Evolutionary conservation across 2,888 invertebrate species (phyloP).

Genomic region (Anthrax anthrax): DNA sequence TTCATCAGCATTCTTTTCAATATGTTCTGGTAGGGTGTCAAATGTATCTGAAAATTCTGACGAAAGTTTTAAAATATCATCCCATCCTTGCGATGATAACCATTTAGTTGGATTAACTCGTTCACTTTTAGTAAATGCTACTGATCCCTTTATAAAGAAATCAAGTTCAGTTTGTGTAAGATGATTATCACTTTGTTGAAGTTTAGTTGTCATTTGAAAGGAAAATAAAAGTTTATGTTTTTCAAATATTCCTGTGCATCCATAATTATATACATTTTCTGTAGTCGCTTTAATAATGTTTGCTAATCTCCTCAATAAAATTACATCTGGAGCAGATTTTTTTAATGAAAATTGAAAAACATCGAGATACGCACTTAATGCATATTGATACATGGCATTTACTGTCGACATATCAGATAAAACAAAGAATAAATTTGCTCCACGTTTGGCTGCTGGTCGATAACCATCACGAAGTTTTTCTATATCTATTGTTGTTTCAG

Average conservation of each 20-base stretch:
- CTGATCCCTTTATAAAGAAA: constrained; percentile 81
- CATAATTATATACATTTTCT: constrained; percentile 79
- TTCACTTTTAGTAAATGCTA: constrained; percentile 59
- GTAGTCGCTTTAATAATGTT: constrained; percentile 79
- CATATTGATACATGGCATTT: constrained; percentile 87
- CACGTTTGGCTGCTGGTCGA: constrained; percentile 69
- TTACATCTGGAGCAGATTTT: constrained; percentile 68
- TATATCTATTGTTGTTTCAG: constrained; percentile 63
- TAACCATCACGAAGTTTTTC: constrained; percentile 74
- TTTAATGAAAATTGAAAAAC: constrained; percentile 69
- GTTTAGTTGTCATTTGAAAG: constrained; percentile 75
- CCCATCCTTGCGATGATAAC: constrained; percentile 65
- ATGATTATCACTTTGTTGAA: constrained; percentile 53
- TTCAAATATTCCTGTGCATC: constrained; percentile 85
- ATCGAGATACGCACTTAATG: constrained; percentile 68
- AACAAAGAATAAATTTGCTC: constrained; percentile 82
- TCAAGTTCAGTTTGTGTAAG: constrained; percentile 60
- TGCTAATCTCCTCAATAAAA: constrained; percentile 52
- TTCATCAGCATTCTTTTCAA: constrained; percentile 36
- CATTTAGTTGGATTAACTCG: constrained; percentile 53
- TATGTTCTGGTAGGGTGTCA: constrained; percentile 45
- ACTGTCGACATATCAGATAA: constrained; percentile 79
- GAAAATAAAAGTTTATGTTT: constrained; percentile 81
- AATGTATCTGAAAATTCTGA: constrained; percentile 54
- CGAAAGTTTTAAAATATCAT: constrained; percentile 62